phyloP scores from a whole-genome alignment of 1,140 invertebrate genomes.

The Lucilia cuprina region DNA sequence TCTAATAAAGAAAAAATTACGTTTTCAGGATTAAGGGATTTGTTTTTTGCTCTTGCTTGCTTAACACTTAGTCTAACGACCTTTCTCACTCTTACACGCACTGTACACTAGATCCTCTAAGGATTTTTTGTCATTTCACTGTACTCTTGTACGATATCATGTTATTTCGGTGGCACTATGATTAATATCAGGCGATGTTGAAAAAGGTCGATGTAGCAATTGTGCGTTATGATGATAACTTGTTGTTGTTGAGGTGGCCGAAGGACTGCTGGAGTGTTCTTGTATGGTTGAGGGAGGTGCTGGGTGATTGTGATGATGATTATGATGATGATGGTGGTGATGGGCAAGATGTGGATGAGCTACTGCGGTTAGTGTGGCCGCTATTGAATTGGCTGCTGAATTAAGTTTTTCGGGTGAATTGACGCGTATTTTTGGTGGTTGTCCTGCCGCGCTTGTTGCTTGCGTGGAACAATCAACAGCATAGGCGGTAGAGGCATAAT shows the following conservation, averaged over 20 bases:
- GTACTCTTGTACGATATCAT: conserved; percentile 50
- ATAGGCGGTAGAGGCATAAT: conserved; percentile 55
- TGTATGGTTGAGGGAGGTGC: conserved; percentile 46
- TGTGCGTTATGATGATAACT: conserved; percentile 57
- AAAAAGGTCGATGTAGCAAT: conserved; percentile 66
- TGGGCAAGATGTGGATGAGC: conserved; percentile 42
- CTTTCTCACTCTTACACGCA: too few species aligned
- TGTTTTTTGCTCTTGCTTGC: too few species aligned
- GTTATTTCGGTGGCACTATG: conserved; percentile 63
- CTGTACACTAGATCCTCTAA: too few species aligned
- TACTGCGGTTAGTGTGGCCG: conserved; percentile 45
- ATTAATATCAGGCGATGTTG: conserved; percentile 62
- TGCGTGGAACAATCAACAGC: conserved; percentile 52
- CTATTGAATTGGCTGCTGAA: conserved; percentile 51
- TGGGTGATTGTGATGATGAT: conserved; percentile 7
- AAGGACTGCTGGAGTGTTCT: conserved; percentile 53
- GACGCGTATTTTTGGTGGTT: conserved; percentile 63
- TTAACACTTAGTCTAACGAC: too few species aligned
- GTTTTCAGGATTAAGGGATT: not conserved
- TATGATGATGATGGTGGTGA: conserved; percentile 35
- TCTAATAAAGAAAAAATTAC: not conserved
- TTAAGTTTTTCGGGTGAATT: conserved; percentile 62
- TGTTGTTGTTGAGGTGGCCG: conserved; percentile 31
- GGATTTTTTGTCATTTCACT: not conserved
- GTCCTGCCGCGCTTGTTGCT: not conserved